phyloP scores from a whole-genome alignment of 2,113 vertebrate genomes.

The Sylvilagus bachmani region DNA sequence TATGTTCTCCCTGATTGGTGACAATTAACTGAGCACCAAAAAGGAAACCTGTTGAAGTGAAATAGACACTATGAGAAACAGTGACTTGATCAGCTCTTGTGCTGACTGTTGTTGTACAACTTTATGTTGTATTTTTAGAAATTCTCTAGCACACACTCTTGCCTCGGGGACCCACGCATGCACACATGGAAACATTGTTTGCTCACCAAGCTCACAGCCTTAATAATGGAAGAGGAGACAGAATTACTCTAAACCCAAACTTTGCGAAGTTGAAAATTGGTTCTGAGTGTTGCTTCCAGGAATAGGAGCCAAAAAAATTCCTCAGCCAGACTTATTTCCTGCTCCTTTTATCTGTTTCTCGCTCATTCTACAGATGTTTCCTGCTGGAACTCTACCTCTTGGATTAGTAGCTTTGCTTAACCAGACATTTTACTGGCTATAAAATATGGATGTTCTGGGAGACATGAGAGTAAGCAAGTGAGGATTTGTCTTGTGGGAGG shows the following conservation, averaged over 20 bases:
- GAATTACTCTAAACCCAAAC: slow-evolving; percentile 59
- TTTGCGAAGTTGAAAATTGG: slow-evolving; percentile 57
- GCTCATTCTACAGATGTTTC: slow-evolving; percentile 65
- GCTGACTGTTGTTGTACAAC: no score
- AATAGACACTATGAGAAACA: no score
- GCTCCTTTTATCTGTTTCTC: slow-evolving; percentile 70
- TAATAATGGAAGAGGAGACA: slow-evolving; percentile 1
- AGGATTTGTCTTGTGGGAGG: background rate
- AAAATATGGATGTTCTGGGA: slow-evolving; percentile 58
- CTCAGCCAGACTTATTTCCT: slow-evolving; percentile 63
- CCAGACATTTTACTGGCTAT: slow-evolving; percentile 68
- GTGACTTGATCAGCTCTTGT: no score
- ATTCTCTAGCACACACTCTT: slow-evolving; percentile 5
- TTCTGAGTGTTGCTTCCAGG: slow-evolving; percentile 32
- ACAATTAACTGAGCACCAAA: no score
- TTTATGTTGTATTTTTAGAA: background rate
- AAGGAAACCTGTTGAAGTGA: no score
- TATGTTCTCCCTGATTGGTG: no score
- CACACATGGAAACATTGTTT: background rate
- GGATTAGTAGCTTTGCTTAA: slow-evolving; percentile 46
- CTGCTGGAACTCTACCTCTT: slow-evolving; percentile 74
- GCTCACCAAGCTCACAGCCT: slow-evolving; percentile 37
- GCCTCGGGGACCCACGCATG: background rate
- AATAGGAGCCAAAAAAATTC: background rate
- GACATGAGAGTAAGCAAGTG: slow-evolving; percentile 33